Percentiles rank a stretch among this genome's conserved stretches.
Evolutionary conservation across 2,797 vertebrate species (phyloP).

Genomic region (Spinibarbus caldwelli): DNA sequence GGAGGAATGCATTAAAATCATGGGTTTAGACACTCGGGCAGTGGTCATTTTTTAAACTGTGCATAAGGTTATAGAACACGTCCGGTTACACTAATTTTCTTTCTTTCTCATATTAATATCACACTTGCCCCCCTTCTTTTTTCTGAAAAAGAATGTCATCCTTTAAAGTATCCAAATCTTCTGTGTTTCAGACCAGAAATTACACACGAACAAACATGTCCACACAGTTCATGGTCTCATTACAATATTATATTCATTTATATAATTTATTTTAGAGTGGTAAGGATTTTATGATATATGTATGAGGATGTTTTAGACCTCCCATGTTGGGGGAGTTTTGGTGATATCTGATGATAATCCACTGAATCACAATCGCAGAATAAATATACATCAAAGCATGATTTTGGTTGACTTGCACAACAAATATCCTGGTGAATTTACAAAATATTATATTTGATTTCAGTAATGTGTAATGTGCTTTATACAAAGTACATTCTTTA

Average conservation of each 20-base stretch:
- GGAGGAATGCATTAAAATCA: background rate
- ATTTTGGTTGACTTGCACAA: conserved; percentile 7
- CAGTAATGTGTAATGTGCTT: background rate
- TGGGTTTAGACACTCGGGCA: background rate
- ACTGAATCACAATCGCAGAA: background rate
- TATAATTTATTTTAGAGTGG: background rate
- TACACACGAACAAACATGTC: background rate
- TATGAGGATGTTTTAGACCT: conserved; percentile 20
- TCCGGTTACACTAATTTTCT: background rate
- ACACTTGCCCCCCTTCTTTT: background rate
- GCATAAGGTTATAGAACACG: no score
- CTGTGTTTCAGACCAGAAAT: background rate
- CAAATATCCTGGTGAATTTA: conserved; percentile 20
- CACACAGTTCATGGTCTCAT: background rate
- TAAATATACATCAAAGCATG: background rate
- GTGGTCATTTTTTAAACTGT: background rate
- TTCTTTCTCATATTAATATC: background rate
- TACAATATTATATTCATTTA: conserved; percentile 11
- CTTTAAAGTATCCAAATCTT: background rate
- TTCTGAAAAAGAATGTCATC: background rate
- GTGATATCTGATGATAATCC: background rate
- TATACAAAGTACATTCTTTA: conserved; percentile 5
- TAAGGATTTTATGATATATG: background rate
- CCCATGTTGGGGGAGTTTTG: conserved; percentile 1
- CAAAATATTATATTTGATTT: background rate